Base-by-base conservation (phyloP, 2,113 vertebrate genomes). In the Phainopepla nitens region DNA sequence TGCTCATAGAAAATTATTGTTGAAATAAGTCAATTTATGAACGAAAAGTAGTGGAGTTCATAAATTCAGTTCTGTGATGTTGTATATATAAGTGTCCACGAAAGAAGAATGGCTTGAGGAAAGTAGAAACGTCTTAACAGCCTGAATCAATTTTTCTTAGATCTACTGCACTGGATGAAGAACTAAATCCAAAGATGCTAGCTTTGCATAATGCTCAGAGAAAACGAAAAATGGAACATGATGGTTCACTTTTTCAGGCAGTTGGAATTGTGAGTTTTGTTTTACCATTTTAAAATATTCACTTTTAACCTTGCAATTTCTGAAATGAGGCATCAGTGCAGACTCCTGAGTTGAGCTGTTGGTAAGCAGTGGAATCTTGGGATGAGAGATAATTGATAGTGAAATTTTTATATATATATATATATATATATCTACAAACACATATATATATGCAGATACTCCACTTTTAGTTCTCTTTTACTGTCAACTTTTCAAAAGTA, bases 221-320 rank as follows among this genome's bases (percentile, higher is more conserved):
- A 94, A 99, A 99, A 97, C 98, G 99, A 96, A 99, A 99, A 98
- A 98, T 99, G 96, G 98, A 98, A 94, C 97, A 97, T 50, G 98
- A 98, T 79, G 97, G 98, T 88, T 97, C 98, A 42, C 97, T 98
- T 95, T 98, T 98, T 96, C 98, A 99, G 96, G 98, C 98, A 87
- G 97, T 99, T 93, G 99, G 97, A 98, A 98, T 99, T 98, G 99
- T 99, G 97, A 97, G 98, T 98, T 84, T 96, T 93, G 87, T 93
- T 95, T 96, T 96, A 94, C 87, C 79, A 25, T 96, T 96, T 95
- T 94, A 93, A 94, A 91, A 94, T 93, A 91, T 91, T 92, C 90
- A 90, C 92, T 96, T 94, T 85, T 95, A 95, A 95, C 80, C 44
- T 93, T 96, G 57, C 69, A 60, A 57, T 96, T 96, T 96, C 90